These are phyloP conservation scores for Sisyra terminalis DNA, from an alignment of 2,888 invertebrate species.

Conservation along the genomic window DNA sequence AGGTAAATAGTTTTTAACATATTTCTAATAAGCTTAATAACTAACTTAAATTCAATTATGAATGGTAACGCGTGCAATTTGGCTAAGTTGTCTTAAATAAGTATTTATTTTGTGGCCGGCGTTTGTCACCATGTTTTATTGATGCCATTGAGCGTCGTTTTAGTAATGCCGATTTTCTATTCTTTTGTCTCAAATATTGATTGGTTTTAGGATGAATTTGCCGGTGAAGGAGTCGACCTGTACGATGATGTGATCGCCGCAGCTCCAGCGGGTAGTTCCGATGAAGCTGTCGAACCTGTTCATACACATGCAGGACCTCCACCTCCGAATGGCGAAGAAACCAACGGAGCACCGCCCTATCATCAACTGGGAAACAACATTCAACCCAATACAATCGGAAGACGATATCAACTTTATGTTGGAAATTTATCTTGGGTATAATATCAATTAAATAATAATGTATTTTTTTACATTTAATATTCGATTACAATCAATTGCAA, in stretches of 20 bases:
- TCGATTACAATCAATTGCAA: too few relatives aligned
- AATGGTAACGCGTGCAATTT: neutral
- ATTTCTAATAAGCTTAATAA: neutral
- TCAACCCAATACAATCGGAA: constrained; percentile 49
- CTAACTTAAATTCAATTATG: neutral
- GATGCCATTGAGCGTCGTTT: too few relatives aligned
- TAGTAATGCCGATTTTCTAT: neutral
- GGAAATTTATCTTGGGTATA: constrained; percentile 96
- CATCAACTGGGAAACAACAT: constrained; percentile 52
- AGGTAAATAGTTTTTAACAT: constrained; percentile 29
- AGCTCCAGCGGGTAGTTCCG: constrained; percentile 41
- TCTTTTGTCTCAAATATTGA: neutral
- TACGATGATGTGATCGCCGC: constrained; percentile 92
- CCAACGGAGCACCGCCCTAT: constrained; percentile 51
- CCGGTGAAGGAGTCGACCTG: constrained; percentile 78
- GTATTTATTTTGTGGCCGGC: neutral
- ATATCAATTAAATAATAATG: neutral
- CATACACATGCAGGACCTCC: constrained; percentile 33
- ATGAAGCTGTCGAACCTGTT: constrained; percentile 39
- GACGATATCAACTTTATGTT: constrained; percentile 85
- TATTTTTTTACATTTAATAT: neutral
- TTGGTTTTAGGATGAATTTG: constrained; percentile 52
- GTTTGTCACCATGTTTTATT: too few relatives aligned
- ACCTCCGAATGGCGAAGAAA: constrained; percentile 38
- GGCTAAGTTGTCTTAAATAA: constrained; percentile 1